Percentiles rank a stretch among this genome's conserved stretches.
phyloP scores from a whole-genome alignment of 2,797 vertebrate genomes.

The Urophycis tenuis region DNA sequence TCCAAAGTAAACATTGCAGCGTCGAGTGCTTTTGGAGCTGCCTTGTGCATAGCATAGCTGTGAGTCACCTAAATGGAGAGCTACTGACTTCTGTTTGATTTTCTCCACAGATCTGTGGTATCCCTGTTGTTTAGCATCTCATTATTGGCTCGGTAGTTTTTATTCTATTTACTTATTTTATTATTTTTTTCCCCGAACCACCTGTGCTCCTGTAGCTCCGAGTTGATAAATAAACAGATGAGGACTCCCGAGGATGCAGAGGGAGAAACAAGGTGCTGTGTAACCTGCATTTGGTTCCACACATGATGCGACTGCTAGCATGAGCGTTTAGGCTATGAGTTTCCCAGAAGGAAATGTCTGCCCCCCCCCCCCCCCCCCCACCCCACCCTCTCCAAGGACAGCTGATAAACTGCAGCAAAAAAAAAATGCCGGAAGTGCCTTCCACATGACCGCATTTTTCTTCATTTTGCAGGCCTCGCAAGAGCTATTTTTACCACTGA shows the following conservation, averaged over 20 bases:
- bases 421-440: conserved; percentile 55
- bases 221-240: background rate
- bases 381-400: conserved; percentile 40
- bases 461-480: conserved; percentile 52
- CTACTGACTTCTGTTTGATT: conserved; percentile 46
- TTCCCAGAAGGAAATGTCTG: conserved; percentile 31
- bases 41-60: conserved; percentile 46
- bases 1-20: conserved; percentile 62
- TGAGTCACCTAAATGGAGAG: conserved; percentile 52
- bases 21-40: conserved; percentile 40
- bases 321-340: background rate
- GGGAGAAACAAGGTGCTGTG: conserved; percentile 15
- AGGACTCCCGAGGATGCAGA: background rate
- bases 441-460: conserved; percentile 63
- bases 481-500: conserved; percentile 59
- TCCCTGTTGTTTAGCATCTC: conserved; percentile 10
- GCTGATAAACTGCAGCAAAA: conserved; percentile 60
- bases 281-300: background rate
- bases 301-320: background rate
- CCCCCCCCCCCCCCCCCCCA: conserved; percentile 2
- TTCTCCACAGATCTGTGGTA: conserved; percentile 9
- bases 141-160: background rate
- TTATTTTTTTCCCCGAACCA: background rate
- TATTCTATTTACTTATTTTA: too few species aligned
- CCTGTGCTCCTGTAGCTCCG: background rate